Conservation (phyloP, 2,113 vertebrate species). For the Cygnus buccinator region DNA sequence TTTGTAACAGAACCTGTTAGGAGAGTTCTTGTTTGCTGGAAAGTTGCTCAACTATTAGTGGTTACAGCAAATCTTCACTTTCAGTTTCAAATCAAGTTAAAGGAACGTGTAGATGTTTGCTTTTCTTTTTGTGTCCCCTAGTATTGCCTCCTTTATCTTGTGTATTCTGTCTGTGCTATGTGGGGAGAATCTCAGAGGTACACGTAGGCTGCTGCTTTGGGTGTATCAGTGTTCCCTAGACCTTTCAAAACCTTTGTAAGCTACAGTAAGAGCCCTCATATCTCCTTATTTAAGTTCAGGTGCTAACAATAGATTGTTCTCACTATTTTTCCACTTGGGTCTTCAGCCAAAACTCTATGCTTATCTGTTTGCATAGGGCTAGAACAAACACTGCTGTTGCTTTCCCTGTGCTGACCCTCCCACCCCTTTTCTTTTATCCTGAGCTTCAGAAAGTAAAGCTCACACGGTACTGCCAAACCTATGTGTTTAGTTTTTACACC, state of each 20-base stretch:
- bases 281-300: not conserved
- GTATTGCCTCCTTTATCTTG: not conserved
- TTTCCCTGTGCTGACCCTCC: not conserved
- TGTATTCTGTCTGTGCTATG: not conserved
- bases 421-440: not conserved
- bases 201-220: rapidly evolving
- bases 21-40: not conserved
- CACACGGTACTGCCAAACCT: not conserved
- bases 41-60: not conserved
- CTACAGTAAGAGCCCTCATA: not conserved
- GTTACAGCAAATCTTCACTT: not conserved
- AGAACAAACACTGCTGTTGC: not conserved
- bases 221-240: not conserved
- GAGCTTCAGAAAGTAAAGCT: constrained; percentile 3
- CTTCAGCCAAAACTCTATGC: constrained; percentile 1
- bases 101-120: not conserved
- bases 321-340: not conserved
- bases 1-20: not conserved
- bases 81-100: not conserved
- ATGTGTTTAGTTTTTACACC: not conserved
- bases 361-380: not conserved
- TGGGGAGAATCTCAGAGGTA: not conserved
- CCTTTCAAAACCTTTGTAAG: not conserved
- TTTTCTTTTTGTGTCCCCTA: not conserved
- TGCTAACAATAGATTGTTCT: not conserved